phyloP scores from a whole-genome alignment of 2,113 vertebrate genomes.

The Sinocyclocheilus anophthalmus region DNA sequence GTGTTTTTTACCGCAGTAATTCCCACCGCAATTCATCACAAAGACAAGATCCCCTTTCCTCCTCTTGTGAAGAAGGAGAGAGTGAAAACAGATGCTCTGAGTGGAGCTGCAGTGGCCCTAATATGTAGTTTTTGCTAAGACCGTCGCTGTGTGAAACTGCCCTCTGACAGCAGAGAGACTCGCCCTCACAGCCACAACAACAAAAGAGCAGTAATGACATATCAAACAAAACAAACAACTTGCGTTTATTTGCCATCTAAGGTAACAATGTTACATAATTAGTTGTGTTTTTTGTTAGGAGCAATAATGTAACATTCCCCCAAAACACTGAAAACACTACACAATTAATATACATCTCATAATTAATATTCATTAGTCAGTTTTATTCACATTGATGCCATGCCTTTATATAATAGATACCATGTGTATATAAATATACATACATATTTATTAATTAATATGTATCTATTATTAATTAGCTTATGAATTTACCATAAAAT shows the following conservation, averaged over 20 bases:
- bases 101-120: slow-evolving; percentile 32
- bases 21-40: slow-evolving; percentile 45
- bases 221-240: background rate
- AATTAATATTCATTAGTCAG: background rate
- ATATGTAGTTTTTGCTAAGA: slow-evolving; percentile 27
- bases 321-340: background rate
- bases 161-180: slow-evolving; percentile 8
- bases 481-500: background rate
- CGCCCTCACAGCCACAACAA: background rate
- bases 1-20: slow-evolving; percentile 45
- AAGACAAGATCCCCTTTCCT: slow-evolving; percentile 39
- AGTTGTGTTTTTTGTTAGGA: background rate
- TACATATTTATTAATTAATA: background rate
- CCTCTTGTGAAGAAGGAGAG: slow-evolving; percentile 10
- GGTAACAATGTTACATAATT: background rate
- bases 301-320: background rate
- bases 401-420: background rate
- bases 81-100: slow-evolving; percentile 37
- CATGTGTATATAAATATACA: background rate
- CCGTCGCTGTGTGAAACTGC: slow-evolving; percentile 13
- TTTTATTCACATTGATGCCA: background rate
- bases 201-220: slow-evolving; percentile 9
- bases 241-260: background rate
- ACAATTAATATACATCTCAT: background rate
- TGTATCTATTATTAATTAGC: background rate